Evolutionary conservation across 2,113 vertebrate species (phyloP), one percentile per base, ranked within the genome.

Genomic region (Megalops atlanticus): DNA sequence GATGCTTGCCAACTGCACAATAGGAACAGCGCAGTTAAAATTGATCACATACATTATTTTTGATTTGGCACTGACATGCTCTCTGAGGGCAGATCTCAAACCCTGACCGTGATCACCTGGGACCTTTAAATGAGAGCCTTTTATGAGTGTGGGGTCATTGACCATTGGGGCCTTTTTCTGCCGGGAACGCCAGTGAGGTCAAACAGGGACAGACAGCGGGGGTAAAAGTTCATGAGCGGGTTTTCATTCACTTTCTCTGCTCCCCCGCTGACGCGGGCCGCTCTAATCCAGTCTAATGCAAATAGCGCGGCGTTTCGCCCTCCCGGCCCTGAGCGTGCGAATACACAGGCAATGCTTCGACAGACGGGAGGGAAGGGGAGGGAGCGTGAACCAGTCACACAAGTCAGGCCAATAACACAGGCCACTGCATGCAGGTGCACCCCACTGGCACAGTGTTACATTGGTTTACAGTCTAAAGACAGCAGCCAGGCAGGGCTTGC

Each of bases 381-480:
- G 58, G 14, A 39, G 3, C 49, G 35, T 38, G 40, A 71, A 79
- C 78, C 78, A 24, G 78, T 79, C 64, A 78, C 8, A 5, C 38
- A 1, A 47, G 71, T 43, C 12, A 24, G 41, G 10, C n/a, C 16
- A 15, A 54, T 39, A 3, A 54, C 18, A 68, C 41, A 36, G 35
- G 43, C 38, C 54, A 40, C 4, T 16, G 31, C 4, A 47, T 21
- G 40, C 33, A 43, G 41, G 78, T 8, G 40, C 64, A 16, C 77
- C 40, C 4, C 27, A 33, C 16, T 73, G 35, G 36, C 36, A 54
- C 14, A 36, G 35, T 47, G 18, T 80, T 49, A 58, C 77, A 70
- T 36, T 24, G 36, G 21, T 73, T 73, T 76, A 45, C 24, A 47
- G 74, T 43, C 74, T 45, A 27, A 75, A 8, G 33, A 15, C 16